Base-by-base conservation (phyloP, 2,888 invertebrate species). In the Pseudolycoriella hygida region DNA sequence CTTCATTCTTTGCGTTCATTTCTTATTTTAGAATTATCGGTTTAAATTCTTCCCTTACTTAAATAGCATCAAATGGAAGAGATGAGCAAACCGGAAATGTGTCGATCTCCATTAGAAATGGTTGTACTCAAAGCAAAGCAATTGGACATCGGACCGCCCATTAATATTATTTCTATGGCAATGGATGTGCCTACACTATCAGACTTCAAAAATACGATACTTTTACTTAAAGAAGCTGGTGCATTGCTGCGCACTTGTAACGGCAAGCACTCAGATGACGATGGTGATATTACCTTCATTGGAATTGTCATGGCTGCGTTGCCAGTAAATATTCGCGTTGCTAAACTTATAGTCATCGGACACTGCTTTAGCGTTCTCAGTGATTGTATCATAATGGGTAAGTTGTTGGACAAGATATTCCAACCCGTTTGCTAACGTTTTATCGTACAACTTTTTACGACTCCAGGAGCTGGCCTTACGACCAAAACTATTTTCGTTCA, bases 251-350 rank as follows among this genome's bases (percentile, higher is more conserved):
- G 72, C 30, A 73, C 72, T 0, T 60, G 70, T 1, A 66, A 73
- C 34, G 73, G 69, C 0, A 57, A 62, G 17, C 71, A 71, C 58
- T 60, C 63, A 14, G 55, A 66, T 0, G 67, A 72, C 12, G 92
- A 96, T 61, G 96, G 94, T 0, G 84, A 90, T 51, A 57, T 96
- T 40, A 93, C 93, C 0, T 83, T 79, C 60, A 65, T 94, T 52
- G 96, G 96, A 0, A 69, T 71, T 8, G 70, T 94, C 1, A 82
- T 93, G 79, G 78, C 86, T 0, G 66, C 67, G 37, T 63, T 96
- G 38, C 96, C 96, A 0, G 58, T 96, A 1, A 85, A 92, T 59
- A 79, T 90, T 20, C 74, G 74, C 46, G 63, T 89, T 3, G 74
- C 85, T 10, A 90, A 92, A 56, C 67, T 96, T 11, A 83, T 96